A percentile compares a stretch with the other conserved stretches of the same genome.
Evolutionary conservation across 2,797 vertebrate genomes (phyloP).

Genomic region (Propithecus deckenii): DNA sequence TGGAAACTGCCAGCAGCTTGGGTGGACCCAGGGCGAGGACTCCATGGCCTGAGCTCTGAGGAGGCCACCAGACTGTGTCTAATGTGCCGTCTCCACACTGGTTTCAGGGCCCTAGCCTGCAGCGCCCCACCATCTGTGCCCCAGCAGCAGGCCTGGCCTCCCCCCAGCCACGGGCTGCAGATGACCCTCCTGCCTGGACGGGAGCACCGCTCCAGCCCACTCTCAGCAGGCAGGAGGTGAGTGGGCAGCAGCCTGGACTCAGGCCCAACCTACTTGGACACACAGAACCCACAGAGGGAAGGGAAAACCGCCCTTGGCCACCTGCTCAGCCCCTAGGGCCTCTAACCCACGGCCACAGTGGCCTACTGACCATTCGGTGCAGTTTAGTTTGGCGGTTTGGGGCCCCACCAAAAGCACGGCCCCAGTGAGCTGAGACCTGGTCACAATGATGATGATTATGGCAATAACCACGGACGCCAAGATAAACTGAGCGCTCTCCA

Average conservation of each 20-base stretch:
- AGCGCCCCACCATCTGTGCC: conserved; percentile 17
- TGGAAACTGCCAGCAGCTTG: background rate
- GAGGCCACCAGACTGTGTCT: background rate
- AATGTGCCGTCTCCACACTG: fast-evolving
- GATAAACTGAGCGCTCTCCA: fast-evolving
- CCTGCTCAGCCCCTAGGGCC: background rate
- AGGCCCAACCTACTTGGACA: background rate
- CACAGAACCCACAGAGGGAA: background rate
- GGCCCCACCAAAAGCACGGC: fast-evolving
- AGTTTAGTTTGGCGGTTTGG: background rate
- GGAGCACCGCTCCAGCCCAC: fast-evolving
- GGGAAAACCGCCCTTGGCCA: background rate
- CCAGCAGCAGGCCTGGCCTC: background rate
- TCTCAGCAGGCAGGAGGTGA: background rate
- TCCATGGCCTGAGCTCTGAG: background rate
- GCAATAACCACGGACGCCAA: fast-evolving
- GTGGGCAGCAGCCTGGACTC: background rate
- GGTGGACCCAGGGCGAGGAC: background rate
- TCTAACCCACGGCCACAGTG: fast-evolving
- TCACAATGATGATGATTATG: fast-evolving
- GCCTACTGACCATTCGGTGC: background rate
- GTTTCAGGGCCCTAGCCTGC: background rate
- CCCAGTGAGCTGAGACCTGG: background rate
- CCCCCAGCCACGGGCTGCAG: background rate
- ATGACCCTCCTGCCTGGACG: background rate